Evolutionary conservation across 1,140 invertebrate genomes (phyloP).

Genomic region (Lysiphlebus fabarum): DNA sequence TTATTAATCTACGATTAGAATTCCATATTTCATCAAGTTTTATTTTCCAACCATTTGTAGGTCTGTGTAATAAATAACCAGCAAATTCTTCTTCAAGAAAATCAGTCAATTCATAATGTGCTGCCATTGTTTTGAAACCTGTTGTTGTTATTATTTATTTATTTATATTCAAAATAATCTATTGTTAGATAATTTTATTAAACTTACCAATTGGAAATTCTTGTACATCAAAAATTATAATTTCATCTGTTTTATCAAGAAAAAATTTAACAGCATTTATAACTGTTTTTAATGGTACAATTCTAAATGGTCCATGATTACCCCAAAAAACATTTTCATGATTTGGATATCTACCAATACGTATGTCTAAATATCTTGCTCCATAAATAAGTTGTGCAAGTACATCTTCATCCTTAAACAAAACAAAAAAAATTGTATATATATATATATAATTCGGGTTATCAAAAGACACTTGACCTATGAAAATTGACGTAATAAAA

Average conservation of each 20-base stretch:
- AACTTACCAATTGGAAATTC: slow-evolving; percentile 59
- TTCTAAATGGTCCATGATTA: slow-evolving; percentile 57
- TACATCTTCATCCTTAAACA: slow-evolving; percentile 58
- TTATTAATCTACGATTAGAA: slow-evolving; percentile 54
- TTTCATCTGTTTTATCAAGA: slow-evolving; percentile 61
- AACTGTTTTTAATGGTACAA: slow-evolving; percentile 53
- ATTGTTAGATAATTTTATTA: slow-evolving; percentile 16
- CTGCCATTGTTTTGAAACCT: slow-evolving; percentile 49
- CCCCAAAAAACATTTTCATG: slow-evolving; percentile 53
- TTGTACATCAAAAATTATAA: slow-evolving; percentile 64
- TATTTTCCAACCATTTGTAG: slow-evolving; percentile 49
- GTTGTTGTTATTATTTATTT: slow-evolving; percentile 3
- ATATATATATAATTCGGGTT: not conserved
- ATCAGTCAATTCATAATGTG: slow-evolving; percentile 55
- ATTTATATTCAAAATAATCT: not conserved
- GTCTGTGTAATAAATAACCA: slow-evolving; percentile 50
- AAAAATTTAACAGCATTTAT: slow-evolving; percentile 59
- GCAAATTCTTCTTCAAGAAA: slow-evolving; percentile 55
- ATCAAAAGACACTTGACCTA: no score
- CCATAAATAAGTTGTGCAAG: slow-evolving; percentile 60
- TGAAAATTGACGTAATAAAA: no score
- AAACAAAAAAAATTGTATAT: no score
- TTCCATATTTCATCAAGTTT: slow-evolving; percentile 57
- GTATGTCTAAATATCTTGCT: slow-evolving; percentile 60
- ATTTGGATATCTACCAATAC: slow-evolving; percentile 56